Percentiles rank a stretch among this genome's conserved stretches.
Evolutionary conservation across 1,140 invertebrate genomes (phyloP).

Genomic region (Lycorma delicatula): DNA sequence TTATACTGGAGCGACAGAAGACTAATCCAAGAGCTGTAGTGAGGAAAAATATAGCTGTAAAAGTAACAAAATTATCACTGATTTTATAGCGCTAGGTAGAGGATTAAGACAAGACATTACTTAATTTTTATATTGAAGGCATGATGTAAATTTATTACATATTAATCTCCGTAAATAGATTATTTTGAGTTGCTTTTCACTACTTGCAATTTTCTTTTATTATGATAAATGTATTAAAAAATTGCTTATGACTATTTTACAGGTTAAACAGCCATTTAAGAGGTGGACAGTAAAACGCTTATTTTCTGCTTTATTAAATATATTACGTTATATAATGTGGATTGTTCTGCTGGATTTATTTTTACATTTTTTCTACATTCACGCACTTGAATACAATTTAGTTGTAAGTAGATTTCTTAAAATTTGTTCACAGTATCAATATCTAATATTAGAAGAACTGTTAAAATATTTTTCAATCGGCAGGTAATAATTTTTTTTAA

Average conservation of each 20-base stretch:
- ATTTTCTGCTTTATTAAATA: slow-evolving; percentile 40
- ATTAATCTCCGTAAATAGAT: background rate
- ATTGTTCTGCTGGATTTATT: slow-evolving; percentile 56
- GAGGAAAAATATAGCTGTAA: no score
- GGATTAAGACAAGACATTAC: slow-evolving; percentile 34
- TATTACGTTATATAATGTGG: slow-evolving; percentile 62
- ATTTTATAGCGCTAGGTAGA: no score
- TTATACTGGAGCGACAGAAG: no score
- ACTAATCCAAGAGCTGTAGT: no score
- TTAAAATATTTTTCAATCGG: slow-evolving; percentile 7
- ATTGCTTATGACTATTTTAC: no score
- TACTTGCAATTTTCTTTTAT: background rate
- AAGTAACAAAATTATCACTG: no score
- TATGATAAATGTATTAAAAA: slow-evolving; percentile 20
- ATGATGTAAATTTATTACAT: background rate
- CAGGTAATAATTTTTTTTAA: no score
- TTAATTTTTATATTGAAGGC: slow-evolving; percentile 33
- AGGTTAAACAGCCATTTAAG: slow-evolving; percentile 10
- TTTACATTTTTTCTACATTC: slow-evolving; percentile 52
- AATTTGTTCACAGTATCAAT: background rate
- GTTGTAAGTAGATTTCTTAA: slow-evolving; percentile 18
- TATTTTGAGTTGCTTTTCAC: background rate
- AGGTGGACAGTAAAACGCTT: slow-evolving; percentile 33
- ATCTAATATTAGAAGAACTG: slow-evolving; percentile 5
- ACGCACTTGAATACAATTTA: slow-evolving; percentile 22